Evolutionary conservation across 1,140 invertebrate species (phyloP), one percentile per base, ranked within the genome.

Genomic region (Pentalonia nigronervosa): DNA sequence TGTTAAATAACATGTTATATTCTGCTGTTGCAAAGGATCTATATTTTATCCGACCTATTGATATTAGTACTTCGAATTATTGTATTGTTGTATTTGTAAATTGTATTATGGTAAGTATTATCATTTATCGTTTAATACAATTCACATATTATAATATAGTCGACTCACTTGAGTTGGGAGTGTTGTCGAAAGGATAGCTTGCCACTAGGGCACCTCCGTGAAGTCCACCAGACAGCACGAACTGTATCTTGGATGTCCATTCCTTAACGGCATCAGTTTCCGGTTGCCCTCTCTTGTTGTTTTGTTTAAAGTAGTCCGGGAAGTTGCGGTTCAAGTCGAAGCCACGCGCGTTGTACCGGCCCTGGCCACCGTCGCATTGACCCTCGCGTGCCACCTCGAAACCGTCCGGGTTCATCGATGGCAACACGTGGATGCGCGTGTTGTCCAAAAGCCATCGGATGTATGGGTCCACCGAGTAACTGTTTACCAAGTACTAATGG

Each of bases 261-360:
- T 98, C 97, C 95, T 99, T 99, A 4, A 99, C 98, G 2, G 98
- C 98, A 94, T 98, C 97, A 0, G 99, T 99, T 96, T 99, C 99
- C 7, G 98, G 98, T 95, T 98, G 98, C 7, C 97, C 96, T 45
- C 97, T 96, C 94, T 97, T 98, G 94, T 97, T 97, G 95, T 98
- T 98, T 94, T 95, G 96, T 95, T 98, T 98, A 95, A 98, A 98
- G 95, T 98, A 98, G 95, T 99, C 98, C 0, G 98, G 98, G 95
- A 99, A 99, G 95, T 99, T 99, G 89, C 98, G 96, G 95, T 99
- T 99, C 93, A 99, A 95, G 95, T 99, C 98, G 94, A 97, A 98
- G 6, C 98, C 98, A 84, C 97, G 96, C 1, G 98, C 97, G 95
- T 99, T 99, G 95, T 98, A 98, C 94, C 97, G 97, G 95, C 98